Evolutionary conservation across 2,113 vertebrate species (phyloP).

Genomic region (Calyptommatus sinebrachiatus): DNA sequence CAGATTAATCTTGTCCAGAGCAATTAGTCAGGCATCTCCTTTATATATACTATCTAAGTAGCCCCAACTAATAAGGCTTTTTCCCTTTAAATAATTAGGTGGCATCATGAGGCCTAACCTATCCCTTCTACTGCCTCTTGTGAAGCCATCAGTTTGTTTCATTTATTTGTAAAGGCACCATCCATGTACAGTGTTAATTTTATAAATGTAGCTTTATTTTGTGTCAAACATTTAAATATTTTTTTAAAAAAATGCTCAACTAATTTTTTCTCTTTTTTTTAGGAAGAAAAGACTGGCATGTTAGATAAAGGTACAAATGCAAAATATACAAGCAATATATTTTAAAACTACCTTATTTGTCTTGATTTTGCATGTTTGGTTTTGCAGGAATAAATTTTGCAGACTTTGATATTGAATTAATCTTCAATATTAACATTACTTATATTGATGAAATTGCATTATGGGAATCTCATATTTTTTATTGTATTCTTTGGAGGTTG

Average conservation of each 20-base stretch:
- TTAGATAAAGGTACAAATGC: conserved; percentile 82
- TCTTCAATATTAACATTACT: neutral
- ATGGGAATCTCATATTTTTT: neutral
- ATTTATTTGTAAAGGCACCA: too few species aligned
- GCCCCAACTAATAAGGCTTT: neutral
- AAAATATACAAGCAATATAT: neutral
- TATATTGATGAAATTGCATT: neutral
- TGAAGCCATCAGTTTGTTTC: too few species aligned
- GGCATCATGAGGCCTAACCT: too few species aligned
- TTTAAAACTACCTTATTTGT: neutral
- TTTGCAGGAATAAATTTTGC: neutral
- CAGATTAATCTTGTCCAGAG: too few species aligned
- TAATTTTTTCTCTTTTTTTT: conserved; percentile 19
- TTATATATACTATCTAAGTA: neutral
- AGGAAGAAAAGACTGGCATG: conserved; percentile 76
- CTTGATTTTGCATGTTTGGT: neutral
- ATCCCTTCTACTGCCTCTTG: too few species aligned
- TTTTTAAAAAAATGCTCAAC: neutral
- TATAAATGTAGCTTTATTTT: neutral
- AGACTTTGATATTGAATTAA: neutral
- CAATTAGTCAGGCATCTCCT: too few species aligned
- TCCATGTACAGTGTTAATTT: neutral
- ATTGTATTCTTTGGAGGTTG: neutral
- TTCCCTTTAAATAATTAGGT: too few species aligned
- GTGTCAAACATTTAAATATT: neutral